phyloP scores from a whole-genome alignment of 2,113 vertebrate genomes.

The Notechis scutatus region DNA sequence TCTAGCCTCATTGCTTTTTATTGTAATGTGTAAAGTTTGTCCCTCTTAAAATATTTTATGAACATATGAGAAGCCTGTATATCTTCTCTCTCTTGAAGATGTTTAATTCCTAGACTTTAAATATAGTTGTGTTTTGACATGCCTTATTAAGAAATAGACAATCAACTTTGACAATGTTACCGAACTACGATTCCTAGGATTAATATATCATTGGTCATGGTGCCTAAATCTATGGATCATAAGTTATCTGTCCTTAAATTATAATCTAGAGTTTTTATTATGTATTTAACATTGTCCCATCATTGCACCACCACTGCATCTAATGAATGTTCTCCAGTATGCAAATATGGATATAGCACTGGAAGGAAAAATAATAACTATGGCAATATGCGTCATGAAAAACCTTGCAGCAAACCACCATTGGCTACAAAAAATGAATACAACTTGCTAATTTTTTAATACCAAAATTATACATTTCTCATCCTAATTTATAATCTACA shows the following conservation, averaged over 20 bases:
- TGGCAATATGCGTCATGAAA: background rate
- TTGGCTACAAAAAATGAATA: background rate
- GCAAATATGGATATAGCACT: background rate
- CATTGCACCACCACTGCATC: background rate
- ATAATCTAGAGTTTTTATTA: background rate
- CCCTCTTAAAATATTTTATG: slow-evolving; percentile 8
- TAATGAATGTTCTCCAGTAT: background rate
- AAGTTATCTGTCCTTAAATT: background rate
- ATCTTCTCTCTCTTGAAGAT: background rate
- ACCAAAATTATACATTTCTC: background rate
- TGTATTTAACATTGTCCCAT: background rate
- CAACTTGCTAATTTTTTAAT: background rate
- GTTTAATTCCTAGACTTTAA: slow-evolving; percentile 11
- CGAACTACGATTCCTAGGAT: background rate
- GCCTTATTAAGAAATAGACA: background rate
- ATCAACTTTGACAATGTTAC: background rate
- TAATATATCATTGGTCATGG: background rate
- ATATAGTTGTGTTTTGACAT: background rate
- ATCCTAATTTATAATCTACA: background rate
- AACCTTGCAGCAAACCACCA: background rate
- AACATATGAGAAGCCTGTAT: background rate
- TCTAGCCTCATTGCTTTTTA: slow-evolving; percentile 5
- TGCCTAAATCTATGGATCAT: background rate
- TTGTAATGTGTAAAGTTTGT: background rate
- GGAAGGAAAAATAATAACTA: background rate